phyloP scores from a whole-genome alignment of 1,140 invertebrate genomes.

The Aphelenchoides fujianensis region DNA sequence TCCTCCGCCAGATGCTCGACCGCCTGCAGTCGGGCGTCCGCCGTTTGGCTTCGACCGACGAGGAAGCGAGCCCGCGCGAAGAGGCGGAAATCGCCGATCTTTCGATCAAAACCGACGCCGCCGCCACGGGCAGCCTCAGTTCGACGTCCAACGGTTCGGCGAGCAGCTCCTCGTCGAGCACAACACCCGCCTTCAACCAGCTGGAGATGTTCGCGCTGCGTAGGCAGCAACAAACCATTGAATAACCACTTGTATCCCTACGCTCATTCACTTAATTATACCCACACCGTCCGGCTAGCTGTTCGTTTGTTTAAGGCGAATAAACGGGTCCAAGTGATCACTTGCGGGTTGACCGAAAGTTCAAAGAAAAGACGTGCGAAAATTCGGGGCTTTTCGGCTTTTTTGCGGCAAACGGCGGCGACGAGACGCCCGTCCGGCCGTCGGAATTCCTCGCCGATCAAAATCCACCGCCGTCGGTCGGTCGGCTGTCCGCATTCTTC shows the following conservation, averaged over 20 bases:
- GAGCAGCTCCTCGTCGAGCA: not conserved
- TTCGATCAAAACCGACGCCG: not conserved
- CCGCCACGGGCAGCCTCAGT: not conserved
- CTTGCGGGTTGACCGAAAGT: not conserved
- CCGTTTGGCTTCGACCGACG: too few species aligned
- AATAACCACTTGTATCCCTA: not conserved
- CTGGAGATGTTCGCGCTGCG: not conserved
- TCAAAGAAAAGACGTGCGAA: not conserved
- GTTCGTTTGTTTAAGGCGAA: not conserved
- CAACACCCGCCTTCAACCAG: not conserved
- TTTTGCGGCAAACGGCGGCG: not conserved
- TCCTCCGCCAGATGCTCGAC: not conserved
- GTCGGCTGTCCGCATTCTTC: too few species aligned
- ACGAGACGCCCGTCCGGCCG: too few species aligned
- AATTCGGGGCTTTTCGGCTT: not conserved
- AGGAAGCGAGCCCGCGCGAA: too few species aligned
- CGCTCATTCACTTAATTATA: not conserved
- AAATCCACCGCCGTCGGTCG: too few species aligned
- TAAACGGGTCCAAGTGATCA: not conserved
- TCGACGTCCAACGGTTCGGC: conserved; percentile 6
- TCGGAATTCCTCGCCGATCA: too few species aligned
- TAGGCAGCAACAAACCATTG: not conserved
- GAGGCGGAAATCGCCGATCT: too few species aligned
- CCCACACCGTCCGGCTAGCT: not conserved
- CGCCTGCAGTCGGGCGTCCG: not conserved